Conservation (phyloP, 2,113 vertebrate species). For the Hepsetus odoe region DNA sequence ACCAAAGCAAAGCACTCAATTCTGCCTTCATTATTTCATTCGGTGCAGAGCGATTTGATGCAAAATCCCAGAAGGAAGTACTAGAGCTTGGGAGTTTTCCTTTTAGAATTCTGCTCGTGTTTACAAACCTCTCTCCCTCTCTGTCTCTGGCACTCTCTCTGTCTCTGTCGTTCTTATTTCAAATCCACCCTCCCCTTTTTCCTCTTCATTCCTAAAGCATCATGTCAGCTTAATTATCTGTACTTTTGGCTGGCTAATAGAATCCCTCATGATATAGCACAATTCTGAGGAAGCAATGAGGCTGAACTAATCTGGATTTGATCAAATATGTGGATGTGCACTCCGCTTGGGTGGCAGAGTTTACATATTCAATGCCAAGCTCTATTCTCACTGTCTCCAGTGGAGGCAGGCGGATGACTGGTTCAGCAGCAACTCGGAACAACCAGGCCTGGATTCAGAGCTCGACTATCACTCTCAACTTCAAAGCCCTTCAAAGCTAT, state of each 20-base stretch:
- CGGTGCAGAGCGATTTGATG: slow-evolving; percentile 37
- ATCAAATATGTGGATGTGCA: slow-evolving; percentile 57
- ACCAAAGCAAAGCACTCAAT: slow-evolving; percentile 6
- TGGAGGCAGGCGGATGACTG: background rate
- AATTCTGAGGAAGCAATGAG: slow-evolving; percentile 56
- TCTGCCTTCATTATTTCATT: slow-evolving; percentile 40
- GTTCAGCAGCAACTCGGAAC: background rate
- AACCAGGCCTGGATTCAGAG: slow-evolving; percentile 4
- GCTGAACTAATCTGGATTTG: slow-evolving; percentile 61
- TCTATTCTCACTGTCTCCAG: background rate
- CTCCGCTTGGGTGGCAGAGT: slow-evolving; percentile 31
- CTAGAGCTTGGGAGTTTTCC: slow-evolving; percentile 46
- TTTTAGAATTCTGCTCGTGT: slow-evolving; percentile 50
- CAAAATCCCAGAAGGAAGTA: slow-evolving; percentile 33
- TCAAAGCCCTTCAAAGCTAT: background rate
- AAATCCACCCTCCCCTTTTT: background rate
- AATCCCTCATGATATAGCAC: slow-evolving; percentile 55
- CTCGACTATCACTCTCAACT: background rate
- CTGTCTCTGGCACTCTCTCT: slow-evolving; percentile 2
- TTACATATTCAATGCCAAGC: slow-evolving; percentile 41
- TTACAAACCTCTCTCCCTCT: slow-evolving; percentile 17
- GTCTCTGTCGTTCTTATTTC: background rate
- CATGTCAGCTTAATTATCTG: slow-evolving; percentile 58
- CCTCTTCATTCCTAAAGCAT: slow-evolving; percentile 37
- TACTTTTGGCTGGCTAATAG: slow-evolving; percentile 56